Conservation (phyloP, 2,113 vertebrate genomes). For the Tauraco erythrolophus region DNA sequence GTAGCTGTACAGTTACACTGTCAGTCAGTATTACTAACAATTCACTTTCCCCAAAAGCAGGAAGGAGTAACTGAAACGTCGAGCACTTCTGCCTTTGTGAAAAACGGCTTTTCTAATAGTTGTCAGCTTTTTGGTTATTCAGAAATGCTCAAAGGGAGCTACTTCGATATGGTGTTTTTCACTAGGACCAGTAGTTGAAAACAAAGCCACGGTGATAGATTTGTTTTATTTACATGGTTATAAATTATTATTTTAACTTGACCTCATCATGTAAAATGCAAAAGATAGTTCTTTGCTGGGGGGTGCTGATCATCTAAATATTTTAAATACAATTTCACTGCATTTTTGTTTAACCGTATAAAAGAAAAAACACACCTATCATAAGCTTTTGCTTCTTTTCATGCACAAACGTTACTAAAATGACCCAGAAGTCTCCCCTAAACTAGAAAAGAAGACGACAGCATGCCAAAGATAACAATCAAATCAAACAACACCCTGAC, state of each 20-base stretch:
- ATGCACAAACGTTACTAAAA: background rate
- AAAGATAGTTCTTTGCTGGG: background rate
- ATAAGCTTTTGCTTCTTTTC: conserved; percentile 14
- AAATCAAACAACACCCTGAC: conserved; percentile 73
- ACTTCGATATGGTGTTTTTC: background rate
- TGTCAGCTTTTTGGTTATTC: background rate
- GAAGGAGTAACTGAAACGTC: background rate
- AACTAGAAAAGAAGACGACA: conserved; percentile 17
- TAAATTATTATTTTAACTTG: background rate
- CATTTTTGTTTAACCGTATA: background rate
- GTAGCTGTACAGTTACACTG: background rate
- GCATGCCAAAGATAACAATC: conserved; percentile 68
- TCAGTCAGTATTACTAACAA: background rate
- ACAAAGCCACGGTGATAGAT: background rate
- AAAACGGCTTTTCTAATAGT: background rate
- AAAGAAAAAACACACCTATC: background rate
- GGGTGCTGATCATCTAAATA: background rate
- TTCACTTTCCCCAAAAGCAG: background rate
- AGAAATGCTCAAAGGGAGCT: background rate
- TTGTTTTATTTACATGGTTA: background rate
- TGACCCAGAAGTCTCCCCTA: conserved; percentile 7
- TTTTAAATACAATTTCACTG: background rate
- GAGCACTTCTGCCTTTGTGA: background rate
- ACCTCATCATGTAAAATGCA: background rate
- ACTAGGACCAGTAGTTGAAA: background rate